A percentile compares a stretch with the other conserved stretches of the same genome.
These are phyloP conservation scores for Chiloscyllium punctatum DNA, from an alignment of 2,797 vertebrate genomes.

Conservation along the genomic window DNA sequence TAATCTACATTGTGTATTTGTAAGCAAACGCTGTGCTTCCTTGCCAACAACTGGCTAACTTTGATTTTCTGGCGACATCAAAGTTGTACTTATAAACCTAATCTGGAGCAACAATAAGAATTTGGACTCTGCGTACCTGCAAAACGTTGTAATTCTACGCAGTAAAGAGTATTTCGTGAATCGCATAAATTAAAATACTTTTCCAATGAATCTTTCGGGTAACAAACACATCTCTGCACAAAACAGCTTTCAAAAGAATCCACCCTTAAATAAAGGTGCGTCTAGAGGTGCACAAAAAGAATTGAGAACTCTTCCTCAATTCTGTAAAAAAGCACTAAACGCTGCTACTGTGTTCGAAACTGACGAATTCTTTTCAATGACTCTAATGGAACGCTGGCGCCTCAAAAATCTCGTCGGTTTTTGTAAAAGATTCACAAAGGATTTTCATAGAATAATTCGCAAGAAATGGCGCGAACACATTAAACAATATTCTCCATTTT, in stretches of 20 bases:
- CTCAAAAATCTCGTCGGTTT: not conserved
- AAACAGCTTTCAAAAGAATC: not conserved
- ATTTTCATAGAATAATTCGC: too few species aligned
- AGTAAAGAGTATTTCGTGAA: not conserved
- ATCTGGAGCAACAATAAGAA: not conserved
- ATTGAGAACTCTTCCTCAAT: not conserved
- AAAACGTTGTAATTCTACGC: not conserved
- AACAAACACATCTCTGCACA: not conserved
- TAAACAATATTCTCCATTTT: not conserved
- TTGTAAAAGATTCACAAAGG: not conserved
- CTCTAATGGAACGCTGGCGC: not conserved
- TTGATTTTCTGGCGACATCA: not conserved
- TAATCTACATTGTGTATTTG: too few species aligned
- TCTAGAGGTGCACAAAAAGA: not conserved
- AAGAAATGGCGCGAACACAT: not conserved
- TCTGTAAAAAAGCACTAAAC: not conserved
- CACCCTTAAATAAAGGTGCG: not conserved
- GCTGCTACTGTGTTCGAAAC: not conserved
- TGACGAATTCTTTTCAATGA: not conserved
- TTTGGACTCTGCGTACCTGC: rapidly evolving
- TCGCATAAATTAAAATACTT: not conserved
- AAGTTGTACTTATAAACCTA: not conserved
- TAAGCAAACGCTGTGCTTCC: not conserved
- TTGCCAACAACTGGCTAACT: too few species aligned
- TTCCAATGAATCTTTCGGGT: not conserved